Evolutionary conservation across 2,113 vertebrate species (phyloP), one percentile per base, ranked within the genome.

Genomic region (Limnothrissa miodon): DNA sequence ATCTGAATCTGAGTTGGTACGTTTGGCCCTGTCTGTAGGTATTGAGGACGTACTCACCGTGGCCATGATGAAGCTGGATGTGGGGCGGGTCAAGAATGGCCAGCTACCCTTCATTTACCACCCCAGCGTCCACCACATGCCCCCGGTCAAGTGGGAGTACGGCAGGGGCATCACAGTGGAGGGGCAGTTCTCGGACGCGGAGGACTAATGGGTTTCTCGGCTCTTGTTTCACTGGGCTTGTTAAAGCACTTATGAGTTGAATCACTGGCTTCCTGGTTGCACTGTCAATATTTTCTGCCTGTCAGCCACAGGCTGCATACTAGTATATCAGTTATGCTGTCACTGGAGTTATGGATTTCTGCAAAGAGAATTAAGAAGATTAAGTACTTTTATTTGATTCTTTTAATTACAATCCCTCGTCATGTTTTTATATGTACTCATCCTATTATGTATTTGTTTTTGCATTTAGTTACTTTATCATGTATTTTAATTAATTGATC

Each of bases 161-260:
- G 29, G 0, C 80, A 5, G 5, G 21, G 1, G 17, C 21, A 15
- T 17, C 17, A 21, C 51, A 11, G 92, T 89, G 56, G 66, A 36
- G 4, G 93, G 82, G 33, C 94, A 95, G 89, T 95, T 94, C 2
- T 84, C 85, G 5, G 93, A 95, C 0, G 91, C 89, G 36, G 89
- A 93, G 5, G 88, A 90, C 81, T 93, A 79, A 89, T 44, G 39
- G 17, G 7, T 6, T 15, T 4, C 3, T 56, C 19, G 21, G 51
- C 19, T 23, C 21, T 5, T 56, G 51, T 19, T 56, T 56, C 21
- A 21, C 23, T 56, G 21, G 51, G 51, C 19, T 23, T 56, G 51
- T 19, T 56, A 23, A 21, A 56, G 51, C 25, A 62, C 59, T 29
- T 9, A 62, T 62, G 59, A 15, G 33, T 74, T 74, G 15, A 4